phyloP scores from a whole-genome alignment of 2,888 invertebrate species.

The Mechanitis messenoides region DNA sequence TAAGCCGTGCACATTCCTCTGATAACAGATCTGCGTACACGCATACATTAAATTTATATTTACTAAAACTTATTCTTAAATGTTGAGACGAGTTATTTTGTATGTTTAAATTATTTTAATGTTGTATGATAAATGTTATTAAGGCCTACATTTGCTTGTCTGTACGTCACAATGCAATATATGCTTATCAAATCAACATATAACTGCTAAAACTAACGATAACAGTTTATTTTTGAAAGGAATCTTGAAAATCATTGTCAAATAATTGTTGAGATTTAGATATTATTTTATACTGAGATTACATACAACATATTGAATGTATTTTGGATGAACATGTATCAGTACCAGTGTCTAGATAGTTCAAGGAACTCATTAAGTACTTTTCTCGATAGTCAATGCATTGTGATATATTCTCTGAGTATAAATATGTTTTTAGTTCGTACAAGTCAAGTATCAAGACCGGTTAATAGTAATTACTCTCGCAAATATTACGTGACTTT shows the following conservation, averaged over 20 bases:
- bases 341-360: no score
- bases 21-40: slow-evolving; percentile 17
- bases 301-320: no score
- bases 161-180: slow-evolving; percentile 23
- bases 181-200: slow-evolving; percentile 28
- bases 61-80: no score
- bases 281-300: no score
- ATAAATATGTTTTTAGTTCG: no score
- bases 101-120: slow-evolving; percentile 1
- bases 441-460: no score
- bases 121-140: slow-evolving; percentile 3
- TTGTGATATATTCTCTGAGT: no score
- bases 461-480: no score
- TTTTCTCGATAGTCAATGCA: no score
- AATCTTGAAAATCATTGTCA: neutral
- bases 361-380: no score
- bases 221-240: slow-evolving; percentile 16
- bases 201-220: slow-evolving; percentile 25
- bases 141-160: slow-evolving; percentile 14
- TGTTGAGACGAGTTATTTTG: neutral
- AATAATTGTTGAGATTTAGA: neutral
- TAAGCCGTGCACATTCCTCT: slow-evolving; percentile 8
- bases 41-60: slow-evolving; percentile 1
- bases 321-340: no score
- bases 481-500: no score